A percentile compares a stretch with the other conserved stretches of the same genome.
These are phyloP conservation scores for Aphelinus atriplicis DNA, from an alignment of 1,140 invertebrate genomes.

Conservation along the genomic window DNA sequence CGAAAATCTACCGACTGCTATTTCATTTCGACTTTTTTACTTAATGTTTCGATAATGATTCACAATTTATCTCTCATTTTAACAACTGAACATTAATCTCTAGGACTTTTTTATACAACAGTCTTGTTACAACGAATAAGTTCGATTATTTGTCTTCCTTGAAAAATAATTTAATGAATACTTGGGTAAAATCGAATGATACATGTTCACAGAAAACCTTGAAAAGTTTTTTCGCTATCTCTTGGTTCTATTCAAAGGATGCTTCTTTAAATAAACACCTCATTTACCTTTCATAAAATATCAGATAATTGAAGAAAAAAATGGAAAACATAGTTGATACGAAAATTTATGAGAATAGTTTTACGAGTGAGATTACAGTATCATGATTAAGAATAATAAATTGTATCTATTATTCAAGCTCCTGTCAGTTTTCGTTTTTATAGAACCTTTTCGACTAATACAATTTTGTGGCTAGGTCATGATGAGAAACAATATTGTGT, in stretches of 20 bases:
- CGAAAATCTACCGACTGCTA: too few species aligned
- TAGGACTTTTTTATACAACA: not conserved
- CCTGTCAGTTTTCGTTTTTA: not conserved
- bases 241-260: not conserved
- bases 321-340: not conserved
- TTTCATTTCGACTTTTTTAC: too few species aligned
- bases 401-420: too few species aligned
- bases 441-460: not conserved
- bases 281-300: too few species aligned
- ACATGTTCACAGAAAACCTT: slow-evolving; percentile 6
- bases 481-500: too few species aligned
- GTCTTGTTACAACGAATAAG: slow-evolving; percentile 21
- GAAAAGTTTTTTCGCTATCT: slow-evolving; percentile 22
- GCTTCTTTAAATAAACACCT: too few species aligned
- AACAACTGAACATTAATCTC: too few species aligned
- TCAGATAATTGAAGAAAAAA: not conserved
- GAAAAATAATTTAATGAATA: slow-evolving; percentile 8
- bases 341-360: too few species aligned
- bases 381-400: not conserved
- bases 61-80: too few species aligned
- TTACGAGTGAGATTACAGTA: not conserved
- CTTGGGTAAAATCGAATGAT: slow-evolving; percentile 25
- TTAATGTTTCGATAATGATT: too few species aligned
- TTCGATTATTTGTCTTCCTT: slow-evolving; percentile 34
- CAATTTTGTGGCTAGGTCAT: too few species aligned